These are phyloP conservation scores for Siderastrea radians DNA, from an alignment of 92 coral and sea anemone genomes.

Conservation along the genomic window DNA sequence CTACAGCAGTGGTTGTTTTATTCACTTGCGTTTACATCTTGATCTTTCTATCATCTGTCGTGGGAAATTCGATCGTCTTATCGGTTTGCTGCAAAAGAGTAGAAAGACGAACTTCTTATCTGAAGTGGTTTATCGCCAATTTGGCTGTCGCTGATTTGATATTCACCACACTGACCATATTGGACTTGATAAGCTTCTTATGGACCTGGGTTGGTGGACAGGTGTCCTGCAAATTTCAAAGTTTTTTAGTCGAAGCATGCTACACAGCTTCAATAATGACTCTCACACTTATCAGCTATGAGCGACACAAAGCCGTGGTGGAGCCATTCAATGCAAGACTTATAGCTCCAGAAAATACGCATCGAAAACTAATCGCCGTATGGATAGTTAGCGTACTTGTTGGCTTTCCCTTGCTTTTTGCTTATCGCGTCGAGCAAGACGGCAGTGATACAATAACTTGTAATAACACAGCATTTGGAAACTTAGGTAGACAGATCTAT, in stretches of 20 bases:
- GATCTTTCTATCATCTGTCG: neutral
- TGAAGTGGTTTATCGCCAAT: conserved; percentile 40
- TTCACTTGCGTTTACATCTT: neutral
- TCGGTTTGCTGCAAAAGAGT: neutral
- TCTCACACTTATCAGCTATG: conserved; percentile 35
- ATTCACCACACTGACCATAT: conserved; percentile 32
- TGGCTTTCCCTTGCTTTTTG: conserved; percentile 51
- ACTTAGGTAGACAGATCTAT: conserved; percentile 38
- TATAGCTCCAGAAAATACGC: neutral
- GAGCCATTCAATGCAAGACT: conserved; percentile 17
- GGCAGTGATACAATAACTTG: neutral
- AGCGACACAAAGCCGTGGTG: conserved; percentile 37
- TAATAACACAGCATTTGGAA: conserved; percentile 27
- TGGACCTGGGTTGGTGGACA: conserved; percentile 55
- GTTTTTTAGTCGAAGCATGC: conserved; percentile 46
- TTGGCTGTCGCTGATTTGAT: conserved; percentile 48
- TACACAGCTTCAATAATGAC: conserved; percentile 54
- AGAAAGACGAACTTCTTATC: neutral
- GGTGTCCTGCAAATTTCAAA: conserved; percentile 47
- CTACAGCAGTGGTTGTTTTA: neutral
- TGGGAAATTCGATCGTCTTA: conserved; percentile 25
- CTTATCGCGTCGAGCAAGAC: conserved; percentile 13
- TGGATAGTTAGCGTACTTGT: conserved; percentile 22
- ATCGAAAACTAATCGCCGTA: neutral
- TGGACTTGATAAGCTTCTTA: conserved; percentile 32